Conservation (phyloP, 1,140 invertebrate species). For the Bombyx mandarina region DNA sequence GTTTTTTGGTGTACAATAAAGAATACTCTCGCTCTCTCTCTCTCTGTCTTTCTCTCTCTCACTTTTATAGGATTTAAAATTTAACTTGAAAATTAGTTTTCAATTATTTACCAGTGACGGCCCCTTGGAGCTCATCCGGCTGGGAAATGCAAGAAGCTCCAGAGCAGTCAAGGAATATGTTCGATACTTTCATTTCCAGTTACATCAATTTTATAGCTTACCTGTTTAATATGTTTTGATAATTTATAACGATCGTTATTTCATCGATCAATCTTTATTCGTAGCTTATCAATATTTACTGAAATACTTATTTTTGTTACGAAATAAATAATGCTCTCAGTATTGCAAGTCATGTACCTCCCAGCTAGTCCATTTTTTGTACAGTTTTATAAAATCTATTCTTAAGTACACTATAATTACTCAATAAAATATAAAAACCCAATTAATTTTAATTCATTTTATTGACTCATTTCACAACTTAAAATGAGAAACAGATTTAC, state of each 20-base stretch:
- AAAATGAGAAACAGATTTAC: slow-evolving; percentile 49
- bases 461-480: slow-evolving; percentile 67
- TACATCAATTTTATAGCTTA: slow-evolving; percentile 19
- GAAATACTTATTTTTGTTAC: neutral
- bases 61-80: no score
- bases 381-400: no score
- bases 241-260: no score
- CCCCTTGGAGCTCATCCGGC: neutral
- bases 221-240: slow-evolving; percentile 18
- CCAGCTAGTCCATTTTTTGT: no score
- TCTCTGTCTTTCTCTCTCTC: no score
- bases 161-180: slow-evolving; percentile 5
- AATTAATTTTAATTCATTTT: slow-evolving; percentile 45
- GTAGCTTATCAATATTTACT: neutral
- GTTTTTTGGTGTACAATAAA: no score
- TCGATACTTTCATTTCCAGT: slow-evolving; percentile 13
- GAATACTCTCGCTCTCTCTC: no score
- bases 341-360: no score
- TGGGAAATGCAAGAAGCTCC: neutral
- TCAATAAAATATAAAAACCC: slow-evolving; percentile 25
- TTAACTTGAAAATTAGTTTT: no score
- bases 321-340: no score
- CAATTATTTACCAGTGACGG: neutral
- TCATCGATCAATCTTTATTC: neutral
- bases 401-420: no score